A percentile compares a stretch with the other conserved stretches of the same genome.
These are phyloP conservation scores for Meloidogyne hapla DNA, from an alignment of 1,140 invertebrate genomes.

Conservation along the genomic window DNA sequence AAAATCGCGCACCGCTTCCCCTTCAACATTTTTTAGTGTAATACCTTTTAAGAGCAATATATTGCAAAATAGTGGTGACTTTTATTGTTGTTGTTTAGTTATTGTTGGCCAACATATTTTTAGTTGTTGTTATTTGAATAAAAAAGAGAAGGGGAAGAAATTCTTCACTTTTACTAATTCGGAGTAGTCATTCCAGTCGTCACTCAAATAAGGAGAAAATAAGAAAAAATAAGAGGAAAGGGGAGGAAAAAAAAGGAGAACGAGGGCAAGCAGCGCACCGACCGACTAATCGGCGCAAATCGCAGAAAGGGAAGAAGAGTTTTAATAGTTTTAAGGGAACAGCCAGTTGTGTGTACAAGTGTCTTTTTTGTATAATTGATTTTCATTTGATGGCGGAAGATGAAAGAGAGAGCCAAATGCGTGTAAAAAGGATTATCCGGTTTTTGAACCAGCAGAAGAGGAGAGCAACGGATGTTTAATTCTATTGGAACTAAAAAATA, in stretches of 20 bases:
- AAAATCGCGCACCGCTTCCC: too few relatives aligned
- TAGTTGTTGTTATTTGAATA: neutral
- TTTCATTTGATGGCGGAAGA: neutral
- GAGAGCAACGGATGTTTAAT: slow-evolving; percentile 3
- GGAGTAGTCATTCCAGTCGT: neutral
- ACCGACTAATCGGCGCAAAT: neutral
- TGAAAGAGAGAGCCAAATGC: neutral
- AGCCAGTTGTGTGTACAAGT: neutral
- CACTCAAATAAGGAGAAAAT: neutral
- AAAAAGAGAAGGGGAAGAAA: neutral
- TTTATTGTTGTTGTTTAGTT: neutral
- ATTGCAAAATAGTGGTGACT: too few relatives aligned
- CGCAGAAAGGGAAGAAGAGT: neutral
- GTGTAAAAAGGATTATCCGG: slow-evolving; percentile 2
- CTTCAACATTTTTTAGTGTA: too few relatives aligned
- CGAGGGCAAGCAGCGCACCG: neutral
- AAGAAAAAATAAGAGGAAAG: neutral
- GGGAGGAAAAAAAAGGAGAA: neutral
- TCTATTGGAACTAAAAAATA: neutral
- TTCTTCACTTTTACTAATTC: neutral
- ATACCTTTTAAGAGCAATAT: too few relatives aligned
- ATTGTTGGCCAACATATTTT: neutral
- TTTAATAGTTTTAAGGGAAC: neutral
- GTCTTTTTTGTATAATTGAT: neutral
- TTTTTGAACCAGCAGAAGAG: neutral